Base-by-base conservation (phyloP, 2,888 invertebrate genomes). In the Nysson spinosus region DNA sequence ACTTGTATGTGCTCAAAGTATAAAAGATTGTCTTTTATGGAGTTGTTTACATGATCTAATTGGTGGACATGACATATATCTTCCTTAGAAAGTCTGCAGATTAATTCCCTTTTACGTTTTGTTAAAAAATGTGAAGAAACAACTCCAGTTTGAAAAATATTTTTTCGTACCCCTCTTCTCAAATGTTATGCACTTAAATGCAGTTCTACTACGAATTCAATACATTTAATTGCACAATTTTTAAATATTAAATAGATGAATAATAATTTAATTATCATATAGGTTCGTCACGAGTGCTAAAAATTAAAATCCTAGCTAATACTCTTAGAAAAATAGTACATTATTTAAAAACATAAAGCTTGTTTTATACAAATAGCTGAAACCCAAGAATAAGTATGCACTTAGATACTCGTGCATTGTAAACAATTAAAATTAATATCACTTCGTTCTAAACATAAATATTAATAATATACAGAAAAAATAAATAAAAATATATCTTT, bases 1-100 rank as follows among this genome's bases (percentile, higher is more conserved):
- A 42, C 49, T 44, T 32, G 20, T 47, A n/a, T n/a, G n/a, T n/a
- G n/a, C n/a, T 64, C 32, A 52, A 57, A 54, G 32, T 66, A 43
- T 12, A 57, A 66, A 63, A 57, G 66, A 66, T 66, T 66, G 66
- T 66, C 64, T 51, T 66, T 57, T 37, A 57, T 16, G 30, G 7
- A 2, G 22, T 32, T 52, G 22, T 26, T 47, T 12, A 22, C 22
- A 9, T 30, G 26, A 14, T 47, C 32, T 34, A 19, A 30, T 51
- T 26, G 7, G 44, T 28, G 22, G 54, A 49, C 47, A 32, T 49
- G 14, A 7, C 5, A 26, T 44, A 58, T 58, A 30, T n/a, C 11
- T 30, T 30, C 30, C n/a, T 7, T n/a, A 4, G 9, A 9, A 11
- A 28, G 4, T 30, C 11, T 14, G n/a, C 4, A 1, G 16, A 34